phyloP scores from a whole-genome alignment of 2,797 vertebrate genomes.

The Myripristis murdjan region DNA sequence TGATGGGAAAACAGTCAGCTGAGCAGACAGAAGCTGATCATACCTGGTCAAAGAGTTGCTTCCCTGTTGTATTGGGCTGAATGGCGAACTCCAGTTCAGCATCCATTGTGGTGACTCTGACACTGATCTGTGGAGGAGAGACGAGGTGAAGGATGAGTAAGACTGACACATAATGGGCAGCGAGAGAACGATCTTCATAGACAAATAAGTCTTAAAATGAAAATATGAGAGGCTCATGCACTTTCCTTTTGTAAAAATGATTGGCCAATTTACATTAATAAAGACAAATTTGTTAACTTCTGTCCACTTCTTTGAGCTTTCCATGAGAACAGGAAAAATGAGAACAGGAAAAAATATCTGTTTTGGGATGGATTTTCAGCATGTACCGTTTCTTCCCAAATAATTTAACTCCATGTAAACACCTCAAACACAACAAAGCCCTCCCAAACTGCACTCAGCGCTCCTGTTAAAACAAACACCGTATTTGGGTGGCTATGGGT shows the following conservation, averaged over 20 bases:
- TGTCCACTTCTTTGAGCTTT: background rate
- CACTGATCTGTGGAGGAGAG: slow-evolving; percentile 89
- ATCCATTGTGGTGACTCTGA: slow-evolving; percentile 98
- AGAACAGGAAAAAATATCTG: too few relatives aligned
- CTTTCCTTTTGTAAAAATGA: background rate
- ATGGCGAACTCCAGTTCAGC: slow-evolving; percentile 99
- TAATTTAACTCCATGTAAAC: background rate
- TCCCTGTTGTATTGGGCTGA: slow-evolving; percentile 97
- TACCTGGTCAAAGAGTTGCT: slow-evolving; percentile 99
- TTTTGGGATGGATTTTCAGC: background rate
- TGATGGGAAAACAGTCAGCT: background rate
- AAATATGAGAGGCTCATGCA: background rate
- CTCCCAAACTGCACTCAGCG: background rate
- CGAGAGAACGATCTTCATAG: background rate
- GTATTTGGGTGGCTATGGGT: background rate
- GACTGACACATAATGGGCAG: too few relatives aligned
- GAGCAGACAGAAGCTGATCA: slow-evolving; percentile 45
- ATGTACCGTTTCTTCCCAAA: background rate
- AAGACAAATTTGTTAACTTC: background rate
- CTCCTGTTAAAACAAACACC: background rate
- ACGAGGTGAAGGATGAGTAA: background rate
- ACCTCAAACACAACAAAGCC: too few relatives aligned
- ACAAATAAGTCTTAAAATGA: background rate
- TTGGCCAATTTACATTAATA: background rate
- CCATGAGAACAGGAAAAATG: background rate